Evolutionary conservation across 23 tunicate species (phyloP), one percentile per base, ranked within the genome.

Genomic region (Styela clava): DNA sequence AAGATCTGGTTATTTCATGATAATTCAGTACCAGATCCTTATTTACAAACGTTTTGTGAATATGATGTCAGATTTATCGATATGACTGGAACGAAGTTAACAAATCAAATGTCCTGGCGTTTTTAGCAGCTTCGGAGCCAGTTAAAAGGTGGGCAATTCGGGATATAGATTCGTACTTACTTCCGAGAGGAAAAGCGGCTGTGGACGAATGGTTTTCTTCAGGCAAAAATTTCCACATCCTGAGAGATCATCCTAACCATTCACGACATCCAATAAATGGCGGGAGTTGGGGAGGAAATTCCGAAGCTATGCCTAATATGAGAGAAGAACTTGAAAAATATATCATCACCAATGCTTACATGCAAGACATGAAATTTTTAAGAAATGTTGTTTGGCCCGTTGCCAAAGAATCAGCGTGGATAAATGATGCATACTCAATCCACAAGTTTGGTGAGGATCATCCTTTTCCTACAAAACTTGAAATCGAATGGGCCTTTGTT

Each of bases 211-310:
- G 77, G 77, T 16, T 71, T 21, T 5, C 32, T 16, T 71, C 77
- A 21, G 77, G 77, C 35, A 71, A 34, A 30, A 71, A 71, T 21
- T 71, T 71, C 35, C 77, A 71, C 77, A 34, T 71, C 5, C 32
- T 71, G 35, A 33, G 77, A 71, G 77, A 71, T 32, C 77, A 71
- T 71, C 77, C 77, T 27, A 33, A 71, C 16, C 77, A 71, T 32
- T 71, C 77, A 21, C 23, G 32, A 3, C 77, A 71, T 32, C 35
- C 77, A 16, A 71, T 71, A 3, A 71, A 71, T 30, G 77, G 77
- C 3, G 35, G 34, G 35, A 71, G 32, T 33, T 71, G 77, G 77
- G 77, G 77, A 7, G 77, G 77, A 71, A 28, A 71, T 71, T 20
- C 18, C 35, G 29, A 71, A 21, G 32, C 77, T 19, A 71, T 71